Evolutionary conservation across 2,888 invertebrate genomes (phyloP).

Genomic region (Phania funesta): DNA sequence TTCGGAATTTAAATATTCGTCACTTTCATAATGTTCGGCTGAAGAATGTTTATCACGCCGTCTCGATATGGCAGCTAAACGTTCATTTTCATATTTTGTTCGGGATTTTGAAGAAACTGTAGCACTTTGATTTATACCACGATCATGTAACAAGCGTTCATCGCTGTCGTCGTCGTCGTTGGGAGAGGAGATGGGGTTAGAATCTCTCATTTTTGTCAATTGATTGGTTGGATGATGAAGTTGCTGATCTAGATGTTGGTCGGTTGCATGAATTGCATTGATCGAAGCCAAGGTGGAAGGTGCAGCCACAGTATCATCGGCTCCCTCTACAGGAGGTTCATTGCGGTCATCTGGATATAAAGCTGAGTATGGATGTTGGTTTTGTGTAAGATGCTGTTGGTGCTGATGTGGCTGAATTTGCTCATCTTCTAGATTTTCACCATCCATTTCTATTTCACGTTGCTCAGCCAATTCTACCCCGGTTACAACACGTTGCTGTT

Average conservation of each 20-base stretch:
- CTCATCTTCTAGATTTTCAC: constrained; percentile 82
- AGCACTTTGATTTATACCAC: constrained; percentile 50
- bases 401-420: constrained; percentile 65
- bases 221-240: constrained; percentile 44
- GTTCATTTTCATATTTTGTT: constrained; percentile 57
- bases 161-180: constrained; percentile 77
- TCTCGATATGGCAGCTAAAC: constrained; percentile 55
- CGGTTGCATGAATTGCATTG: constrained; percentile 2
- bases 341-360: constrained; percentile 77
- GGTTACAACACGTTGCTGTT: constrained; percentile 79
- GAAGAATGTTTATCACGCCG: constrained; percentile 68
- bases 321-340: constrained; percentile 81
- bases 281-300: not conserved
- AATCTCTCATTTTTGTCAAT: constrained; percentile 70
- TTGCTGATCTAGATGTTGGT: constrained; percentile 41
- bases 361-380: constrained; percentile 61
- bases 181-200: constrained; percentile 75
- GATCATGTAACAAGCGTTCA: constrained; percentile 70
- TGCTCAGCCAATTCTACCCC: constrained; percentile 81
- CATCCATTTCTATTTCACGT: constrained; percentile 83
- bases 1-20: constrained; percentile 83
- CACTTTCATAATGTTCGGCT: constrained; percentile 81
- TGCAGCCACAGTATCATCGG: constrained; percentile 68
- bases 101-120: constrained; percentile 55
- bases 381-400: constrained; percentile 12